These are phyloP conservation scores for Scaptomyza flava DNA, from an alignment of 2,888 invertebrate genomes.

Conservation along the genomic window DNA sequence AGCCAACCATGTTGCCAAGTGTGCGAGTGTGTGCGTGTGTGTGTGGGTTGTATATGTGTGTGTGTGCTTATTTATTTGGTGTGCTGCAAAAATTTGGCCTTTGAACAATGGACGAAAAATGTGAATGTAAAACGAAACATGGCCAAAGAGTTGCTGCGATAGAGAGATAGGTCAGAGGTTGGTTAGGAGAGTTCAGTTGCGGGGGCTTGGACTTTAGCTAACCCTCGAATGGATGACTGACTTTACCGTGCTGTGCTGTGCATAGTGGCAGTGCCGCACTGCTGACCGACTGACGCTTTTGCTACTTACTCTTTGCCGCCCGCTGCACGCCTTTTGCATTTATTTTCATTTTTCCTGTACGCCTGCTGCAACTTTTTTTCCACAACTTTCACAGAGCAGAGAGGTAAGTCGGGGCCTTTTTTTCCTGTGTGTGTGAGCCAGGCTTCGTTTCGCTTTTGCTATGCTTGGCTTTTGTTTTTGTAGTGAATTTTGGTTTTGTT, in stretches of 20 bases:
- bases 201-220: constrained; percentile 12
- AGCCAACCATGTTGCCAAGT: constrained; percentile 12
- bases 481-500: constrained; percentile 21
- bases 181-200: background rate
- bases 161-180: background rate
- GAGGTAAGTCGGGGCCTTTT: background rate
- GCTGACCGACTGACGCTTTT: constrained; percentile 55
- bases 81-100: constrained; percentile 69
- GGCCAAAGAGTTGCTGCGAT: constrained; percentile 15
- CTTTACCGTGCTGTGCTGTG: constrained; percentile 27
- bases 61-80: constrained; percentile 64
- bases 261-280: constrained; percentile 10
- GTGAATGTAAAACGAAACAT: constrained; percentile 50
- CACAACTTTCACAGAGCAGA: constrained; percentile 11
- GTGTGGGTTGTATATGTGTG: background rate
- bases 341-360: constrained; percentile 62
- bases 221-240: constrained; percentile 38
- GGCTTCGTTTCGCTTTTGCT: constrained; percentile 43
- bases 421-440: constrained; percentile 17
- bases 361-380: constrained; percentile 29
- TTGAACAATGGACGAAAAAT: constrained; percentile 64
- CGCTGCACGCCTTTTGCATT: constrained; percentile 50
- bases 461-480: constrained; percentile 6
- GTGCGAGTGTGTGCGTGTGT: constrained; percentile 25
- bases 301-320: constrained; percentile 50